Conservation (phyloP, 2,113 vertebrate genomes). For the Anser cygnoides region DNA sequence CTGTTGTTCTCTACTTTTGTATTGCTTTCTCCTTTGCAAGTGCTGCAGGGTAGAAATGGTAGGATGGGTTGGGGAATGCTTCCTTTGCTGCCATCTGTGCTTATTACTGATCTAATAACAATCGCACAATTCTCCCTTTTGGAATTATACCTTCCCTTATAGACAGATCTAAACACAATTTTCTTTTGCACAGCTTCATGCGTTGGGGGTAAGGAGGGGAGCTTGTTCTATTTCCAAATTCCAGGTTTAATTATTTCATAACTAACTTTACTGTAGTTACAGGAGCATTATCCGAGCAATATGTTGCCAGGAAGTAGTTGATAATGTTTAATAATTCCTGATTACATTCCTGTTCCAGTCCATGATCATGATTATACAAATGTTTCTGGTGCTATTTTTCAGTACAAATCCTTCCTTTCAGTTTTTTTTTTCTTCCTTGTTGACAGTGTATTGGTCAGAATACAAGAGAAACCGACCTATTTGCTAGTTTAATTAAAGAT, state of each 20-base stretch:
- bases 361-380: slow-evolving; percentile 62
- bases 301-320: slow-evolving; percentile 60
- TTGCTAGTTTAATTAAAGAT: slow-evolving; percentile 75
- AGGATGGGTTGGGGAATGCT: background rate
- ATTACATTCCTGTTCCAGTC: slow-evolving; percentile 62
- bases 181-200: background rate
- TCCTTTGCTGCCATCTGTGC: slow-evolving; percentile 52
- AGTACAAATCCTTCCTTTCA: slow-evolving; percentile 66
- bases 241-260: slow-evolving; percentile 49
- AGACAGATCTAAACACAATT: background rate
- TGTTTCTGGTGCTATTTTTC: slow-evolving; percentile 68
- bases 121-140: background rate
- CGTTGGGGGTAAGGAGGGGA: background rate
- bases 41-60: slow-evolving; percentile 30
- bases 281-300: slow-evolving; percentile 1
- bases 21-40: background rate
- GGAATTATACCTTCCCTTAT: background rate
- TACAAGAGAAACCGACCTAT: slow-evolving; percentile 61
- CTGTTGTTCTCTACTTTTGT: background rate
- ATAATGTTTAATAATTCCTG: slow-evolving; percentile 65
- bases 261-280: slow-evolving; percentile 27
- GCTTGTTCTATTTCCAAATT: background rate
- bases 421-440: slow-evolving; percentile 27
- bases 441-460: slow-evolving; percentile 57
- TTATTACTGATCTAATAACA: slow-evolving; percentile 33